Evolutionary conservation across 2,113 vertebrate genomes (phyloP), one percentile per base, ranked within the genome.

Genomic region (Carettochelys insculpta): DNA sequence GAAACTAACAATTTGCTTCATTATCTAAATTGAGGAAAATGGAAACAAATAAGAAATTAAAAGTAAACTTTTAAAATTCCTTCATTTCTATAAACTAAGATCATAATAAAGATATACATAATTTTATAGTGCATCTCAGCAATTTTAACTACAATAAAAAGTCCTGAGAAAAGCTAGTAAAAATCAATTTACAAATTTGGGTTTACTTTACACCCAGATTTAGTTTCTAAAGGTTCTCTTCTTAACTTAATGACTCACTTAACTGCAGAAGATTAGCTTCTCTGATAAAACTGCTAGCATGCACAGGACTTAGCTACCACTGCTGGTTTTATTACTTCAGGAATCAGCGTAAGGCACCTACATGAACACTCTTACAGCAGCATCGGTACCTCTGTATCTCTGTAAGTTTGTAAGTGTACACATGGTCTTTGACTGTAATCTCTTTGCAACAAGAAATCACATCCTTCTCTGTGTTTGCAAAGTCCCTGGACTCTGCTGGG

Each of bases 51-150:
- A 92, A 89, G 81, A 92, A 95, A 94, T 77, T 47, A 92, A 77
- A 92, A 85, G 56, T 88, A 95, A 95, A 95, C 56, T 95, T 90
- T 94, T 94, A 83, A 89, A 86, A 92, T 80, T 92, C 89, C 86
- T 95, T 94, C 84, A 89, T 56, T 77, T 88, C 83, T 83, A 95
- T 52, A 94, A 95, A 45, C 52, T 77, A 11, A 25, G 27, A 68
- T 25, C 82, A 52, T 29, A 8, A 45, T 22, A 94, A 61, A 79
- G 82, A 87, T 90, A 76, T 2, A 73, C 3, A 54, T 47, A 92
- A 83, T 78, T 86, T 71, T 83, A 82, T 38, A 86, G 61, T 78
- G 91, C 54, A 78, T 78, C 25, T 61, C n/a, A 38, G 17, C 27
- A 48, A 20, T 79, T 92, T 71, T 76, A 54, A 76, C 50, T 8